Percentiles rank a stretch among this genome's conserved stretches.
These are phyloP conservation scores for Lithophane semibrunnea DNA, from an alignment of 2,888 invertebrate genomes.

Conservation along the genomic window DNA sequence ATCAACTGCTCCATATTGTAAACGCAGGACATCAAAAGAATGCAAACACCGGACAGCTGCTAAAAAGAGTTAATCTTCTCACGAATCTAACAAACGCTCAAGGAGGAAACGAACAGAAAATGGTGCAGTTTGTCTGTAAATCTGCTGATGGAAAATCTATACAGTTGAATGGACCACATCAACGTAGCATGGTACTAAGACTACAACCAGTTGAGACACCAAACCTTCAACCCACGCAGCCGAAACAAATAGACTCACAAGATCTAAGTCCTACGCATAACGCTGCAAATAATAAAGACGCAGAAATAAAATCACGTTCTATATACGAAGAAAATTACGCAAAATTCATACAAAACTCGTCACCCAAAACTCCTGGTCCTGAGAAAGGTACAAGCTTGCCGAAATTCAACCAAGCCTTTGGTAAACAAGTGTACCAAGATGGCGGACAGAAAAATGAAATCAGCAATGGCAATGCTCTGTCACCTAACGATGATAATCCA, in stretches of 20 bases:
- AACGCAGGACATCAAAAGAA: conserved; percentile 86
- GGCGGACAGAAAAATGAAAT: conserved; percentile 80
- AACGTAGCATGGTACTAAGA: conserved; percentile 88
- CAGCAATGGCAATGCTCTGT: conserved; percentile 72
- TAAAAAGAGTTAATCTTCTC: conserved; percentile 88
- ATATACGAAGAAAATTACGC: conserved; percentile 90
- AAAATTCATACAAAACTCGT: conserved; percentile 88
- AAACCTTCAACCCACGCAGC: conserved; percentile 71
- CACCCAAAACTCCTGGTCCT: conserved; percentile 75
- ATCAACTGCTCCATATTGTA: conserved; percentile 88
- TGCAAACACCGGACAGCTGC: conserved; percentile 80
- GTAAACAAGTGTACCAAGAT: conserved; percentile 92
- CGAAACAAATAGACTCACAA: conserved; percentile 78
- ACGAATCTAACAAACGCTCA: conserved; percentile 87
- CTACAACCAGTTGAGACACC: conserved; percentile 86
- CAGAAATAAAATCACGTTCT: conserved; percentile 89
- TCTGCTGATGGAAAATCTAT: conserved; percentile 91
- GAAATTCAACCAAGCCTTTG: conserved; percentile 95
- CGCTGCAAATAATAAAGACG: conserved; percentile 75
- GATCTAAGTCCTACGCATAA: conserved; percentile 73
- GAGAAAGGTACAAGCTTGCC: conserved; percentile 91
- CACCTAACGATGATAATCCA: conserved; percentile 72
- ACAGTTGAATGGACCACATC: conserved; percentile 89
- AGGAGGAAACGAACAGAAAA: conserved; percentile 88
- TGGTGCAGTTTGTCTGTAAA: conserved; percentile 92